These are phyloP conservation scores for Alsophila aescularia DNA, from an alignment of 2,888 invertebrate genomes.

Conservation along the genomic window DNA sequence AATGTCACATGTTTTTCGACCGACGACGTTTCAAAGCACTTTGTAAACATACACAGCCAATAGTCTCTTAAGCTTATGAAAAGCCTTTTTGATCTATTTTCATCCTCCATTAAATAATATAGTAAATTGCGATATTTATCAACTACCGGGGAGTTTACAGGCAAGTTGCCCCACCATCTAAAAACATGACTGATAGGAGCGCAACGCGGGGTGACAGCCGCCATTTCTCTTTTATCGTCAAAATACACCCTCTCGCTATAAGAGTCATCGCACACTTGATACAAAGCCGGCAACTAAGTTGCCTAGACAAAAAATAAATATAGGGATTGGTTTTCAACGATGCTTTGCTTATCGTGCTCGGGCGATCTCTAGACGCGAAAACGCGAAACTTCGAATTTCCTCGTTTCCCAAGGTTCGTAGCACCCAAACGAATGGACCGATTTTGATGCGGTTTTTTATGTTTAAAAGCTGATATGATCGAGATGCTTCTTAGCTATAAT, in stretches of 20 bases:
- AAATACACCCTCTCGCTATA: constrained; percentile 1
- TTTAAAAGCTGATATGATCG: too few species aligned
- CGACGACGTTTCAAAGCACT: background rate
- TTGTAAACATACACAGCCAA: background rate
- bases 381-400: too few species aligned
- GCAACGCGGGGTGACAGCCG: background rate
- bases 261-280: background rate
- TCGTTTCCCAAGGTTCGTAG: too few species aligned
- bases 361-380: too few species aligned
- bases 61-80: background rate
- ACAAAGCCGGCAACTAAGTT: background rate
- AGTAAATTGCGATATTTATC: background rate
- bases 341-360: too few species aligned
- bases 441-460: too few species aligned
- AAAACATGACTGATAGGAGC: constrained; percentile 1
- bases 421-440: too few species aligned
- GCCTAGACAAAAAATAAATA: too few species aligned
- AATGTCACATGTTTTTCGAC: background rate
- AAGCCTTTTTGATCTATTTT: background rate
- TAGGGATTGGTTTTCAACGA: too few species aligned
- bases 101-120: background rate
- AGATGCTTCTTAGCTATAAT: too few species aligned
- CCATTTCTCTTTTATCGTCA: constrained; percentile 4
- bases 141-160: background rate
- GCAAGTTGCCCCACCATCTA: background rate